A percentile compares a stretch with the other conserved stretches of the same genome.
Evolutionary conservation across 2,113 vertebrate genomes (phyloP).

Genomic region (Colinus virginianus): DNA sequence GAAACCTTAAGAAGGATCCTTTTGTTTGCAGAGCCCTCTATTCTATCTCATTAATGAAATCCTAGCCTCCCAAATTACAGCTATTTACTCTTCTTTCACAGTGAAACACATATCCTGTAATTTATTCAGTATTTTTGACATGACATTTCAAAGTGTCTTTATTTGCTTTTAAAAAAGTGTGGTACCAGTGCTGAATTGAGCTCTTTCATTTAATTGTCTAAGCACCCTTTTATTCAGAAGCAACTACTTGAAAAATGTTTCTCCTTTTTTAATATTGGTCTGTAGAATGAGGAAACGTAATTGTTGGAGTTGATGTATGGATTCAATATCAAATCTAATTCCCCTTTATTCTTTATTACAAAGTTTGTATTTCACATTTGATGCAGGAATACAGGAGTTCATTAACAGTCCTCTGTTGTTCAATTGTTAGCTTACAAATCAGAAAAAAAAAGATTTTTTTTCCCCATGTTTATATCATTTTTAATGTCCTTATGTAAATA

Average conservation of each 20-base stretch:
- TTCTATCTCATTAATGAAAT: conserved; percentile 50
- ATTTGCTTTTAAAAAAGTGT: conserved; percentile 8
- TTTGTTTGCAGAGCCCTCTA: conserved; percentile 41
- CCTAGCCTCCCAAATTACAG: conserved; percentile 48
- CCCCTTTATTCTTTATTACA: neutral
- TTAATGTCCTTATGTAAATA: conserved; percentile 25
- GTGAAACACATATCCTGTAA: conserved; percentile 53
- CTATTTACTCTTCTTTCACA: conserved; percentile 45
- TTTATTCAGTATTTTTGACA: conserved; percentile 6
- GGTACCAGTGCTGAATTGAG: neutral
- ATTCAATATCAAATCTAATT: neutral
- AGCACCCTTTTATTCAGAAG: neutral
- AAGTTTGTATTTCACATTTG: neutral
- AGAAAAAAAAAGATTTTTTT: conserved; percentile 3
- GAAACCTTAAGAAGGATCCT: conserved; percentile 48
- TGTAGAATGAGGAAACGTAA: neutral
- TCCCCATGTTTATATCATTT: neutral
- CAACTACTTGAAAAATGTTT: neutral
- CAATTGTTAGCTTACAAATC: conserved; percentile 49
- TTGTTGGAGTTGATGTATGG: fast-evolving
- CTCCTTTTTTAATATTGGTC: neutral
- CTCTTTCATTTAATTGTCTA: neutral
- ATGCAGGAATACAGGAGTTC: neutral
- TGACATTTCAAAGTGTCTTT: conserved; percentile 46
- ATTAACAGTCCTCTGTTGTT: neutral